These are phyloP conservation scores for Platycnemis pennipes DNA, from an alignment of 2,888 invertebrate species.

Conservation along the genomic window DNA sequence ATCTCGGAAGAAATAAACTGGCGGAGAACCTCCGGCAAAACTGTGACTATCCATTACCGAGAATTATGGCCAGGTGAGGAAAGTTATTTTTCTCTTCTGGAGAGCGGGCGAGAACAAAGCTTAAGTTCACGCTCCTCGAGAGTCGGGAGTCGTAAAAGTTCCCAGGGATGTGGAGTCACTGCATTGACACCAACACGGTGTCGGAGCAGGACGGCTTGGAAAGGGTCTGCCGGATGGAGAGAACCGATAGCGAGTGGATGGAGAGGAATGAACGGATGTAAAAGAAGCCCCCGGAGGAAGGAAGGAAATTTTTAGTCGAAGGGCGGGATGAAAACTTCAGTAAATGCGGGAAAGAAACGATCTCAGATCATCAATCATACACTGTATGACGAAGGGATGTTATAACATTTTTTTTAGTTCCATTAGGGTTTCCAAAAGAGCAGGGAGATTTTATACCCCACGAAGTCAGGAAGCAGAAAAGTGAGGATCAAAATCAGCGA, in stretches of 20 bases:
- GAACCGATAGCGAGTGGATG: too few species aligned
- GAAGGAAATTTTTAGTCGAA: not conserved
- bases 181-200: not conserved
- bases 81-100: not conserved
- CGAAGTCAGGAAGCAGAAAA: too few species aligned
- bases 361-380: not conserved
- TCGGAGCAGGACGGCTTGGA: not conserved
- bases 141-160: not conserved
- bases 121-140: not conserved
- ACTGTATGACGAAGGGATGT: not conserved
- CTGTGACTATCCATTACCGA: constrained; percentile 3
- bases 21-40: not conserved
- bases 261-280: not conserved
- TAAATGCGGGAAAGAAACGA: not conserved
- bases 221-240: not conserved
- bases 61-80: constrained; percentile 32
- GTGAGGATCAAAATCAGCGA: too few species aligned
- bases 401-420: not conserved
- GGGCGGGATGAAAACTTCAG: not conserved
- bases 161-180: not conserved
- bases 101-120: constrained; percentile 14
- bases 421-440: too few species aligned
- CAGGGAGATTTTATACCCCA: too few species aligned
- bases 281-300: not conserved
- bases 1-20: constrained; percentile 4